Conservation (phyloP, 1,140 invertebrate species). For the Eciton burchellii region DNA sequence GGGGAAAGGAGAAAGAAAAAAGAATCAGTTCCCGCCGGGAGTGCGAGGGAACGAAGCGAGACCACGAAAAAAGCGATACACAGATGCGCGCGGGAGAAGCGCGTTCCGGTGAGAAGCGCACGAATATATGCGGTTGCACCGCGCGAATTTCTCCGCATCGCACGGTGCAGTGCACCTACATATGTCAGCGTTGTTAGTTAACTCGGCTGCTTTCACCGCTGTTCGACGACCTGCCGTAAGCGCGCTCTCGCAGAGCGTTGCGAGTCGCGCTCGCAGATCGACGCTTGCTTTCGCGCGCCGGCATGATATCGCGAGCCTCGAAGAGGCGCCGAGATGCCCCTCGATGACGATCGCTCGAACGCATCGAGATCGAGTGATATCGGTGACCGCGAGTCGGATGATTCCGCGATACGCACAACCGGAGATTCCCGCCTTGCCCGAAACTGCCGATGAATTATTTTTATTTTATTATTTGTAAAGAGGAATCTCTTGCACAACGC, state of each 20-base stretch:
- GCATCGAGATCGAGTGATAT: neutral
- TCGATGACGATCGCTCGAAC: constrained; percentile 2
- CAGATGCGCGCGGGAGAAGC: constrained; percentile 28
- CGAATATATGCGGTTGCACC: constrained; percentile 23
- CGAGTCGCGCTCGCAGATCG: constrained; percentile 12
- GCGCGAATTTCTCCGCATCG: constrained; percentile 53
- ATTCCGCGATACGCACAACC: neutral
- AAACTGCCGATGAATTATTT: constrained; percentile 24
- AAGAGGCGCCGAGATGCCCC: neutral
- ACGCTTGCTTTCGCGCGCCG: constrained; percentile 16
- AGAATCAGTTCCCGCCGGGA: neutral
- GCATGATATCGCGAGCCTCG: constrained; percentile 24
- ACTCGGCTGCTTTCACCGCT: constrained; percentile 53
- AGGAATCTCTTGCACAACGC: constrained; percentile 3
- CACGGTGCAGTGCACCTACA: constrained; percentile 54
- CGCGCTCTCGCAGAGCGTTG: constrained; percentile 28
- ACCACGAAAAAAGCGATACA: constrained; percentile 29
- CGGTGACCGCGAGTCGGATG: constrained; percentile 9
- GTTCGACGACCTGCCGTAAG: constrained; percentile 37
- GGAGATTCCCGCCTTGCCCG: neutral
- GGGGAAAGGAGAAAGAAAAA: constrained; percentile 1
- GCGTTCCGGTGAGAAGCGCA: constrained; percentile 46
- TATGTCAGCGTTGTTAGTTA: constrained; percentile 53
- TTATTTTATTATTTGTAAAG: too few species aligned
- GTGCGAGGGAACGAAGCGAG: neutral